phyloP scores from a whole-genome alignment of 2,797 vertebrate genomes.

The Rhynchonycteris naso region DNA sequence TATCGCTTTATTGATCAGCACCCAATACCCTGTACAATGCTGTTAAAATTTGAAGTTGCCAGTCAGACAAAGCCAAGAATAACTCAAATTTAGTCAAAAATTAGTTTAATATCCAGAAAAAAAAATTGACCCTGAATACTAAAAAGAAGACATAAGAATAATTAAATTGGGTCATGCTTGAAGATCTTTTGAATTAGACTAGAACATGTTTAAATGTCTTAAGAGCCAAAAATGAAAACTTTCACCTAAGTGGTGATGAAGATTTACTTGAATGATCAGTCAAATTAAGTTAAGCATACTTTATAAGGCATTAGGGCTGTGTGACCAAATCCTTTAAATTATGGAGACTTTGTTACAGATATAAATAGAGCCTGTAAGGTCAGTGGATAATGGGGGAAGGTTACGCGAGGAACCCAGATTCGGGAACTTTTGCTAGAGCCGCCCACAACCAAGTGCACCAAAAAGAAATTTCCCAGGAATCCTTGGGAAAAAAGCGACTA shows the following conservation, averaged over 20 bases:
- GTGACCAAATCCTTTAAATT: neutral
- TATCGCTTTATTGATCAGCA: neutral
- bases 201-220: neutral
- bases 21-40: neutral
- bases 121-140: neutral
- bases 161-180: neutral
- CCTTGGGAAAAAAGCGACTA: too few species aligned
- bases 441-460: too few species aligned
- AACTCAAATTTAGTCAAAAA: slow-evolving; percentile 3
- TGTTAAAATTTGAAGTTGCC: neutral
- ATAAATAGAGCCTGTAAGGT: neutral
- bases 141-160: slow-evolving; percentile 2
- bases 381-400: too few species aligned
- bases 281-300: neutral
- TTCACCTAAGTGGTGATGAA: neutral
- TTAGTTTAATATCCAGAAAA: slow-evolving; percentile 12
- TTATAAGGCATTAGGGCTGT: neutral
- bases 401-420: too few species aligned
- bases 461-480: too few species aligned
- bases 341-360: neutral
- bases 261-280: neutral
- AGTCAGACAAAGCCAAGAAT: neutral
- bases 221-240: slow-evolving; percentile 12
- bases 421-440: too few species aligned
- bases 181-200: neutral